phyloP scores from a whole-genome alignment of 2,888 invertebrate genomes.

The Pseudoips prasinana region DNA sequence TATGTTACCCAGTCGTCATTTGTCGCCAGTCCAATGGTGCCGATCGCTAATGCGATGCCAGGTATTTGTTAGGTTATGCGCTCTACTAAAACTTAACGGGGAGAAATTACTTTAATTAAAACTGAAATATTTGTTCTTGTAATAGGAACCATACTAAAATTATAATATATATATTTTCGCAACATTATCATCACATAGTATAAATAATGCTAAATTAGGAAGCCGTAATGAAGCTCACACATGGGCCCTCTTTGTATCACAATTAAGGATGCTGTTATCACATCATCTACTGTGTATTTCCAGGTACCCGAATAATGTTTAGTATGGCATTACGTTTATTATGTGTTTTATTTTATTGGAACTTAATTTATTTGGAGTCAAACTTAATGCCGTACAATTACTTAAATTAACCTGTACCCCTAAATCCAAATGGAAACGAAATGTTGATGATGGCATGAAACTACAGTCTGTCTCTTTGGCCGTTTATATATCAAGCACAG shows the following conservation, averaged over 20 bases:
- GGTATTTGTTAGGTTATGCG: conserved; percentile 73
- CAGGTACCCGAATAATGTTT: conserved; percentile 68
- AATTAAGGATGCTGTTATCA: conserved; percentile 60
- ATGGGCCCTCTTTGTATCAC: conserved; percentile 49
- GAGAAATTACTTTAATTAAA: not conserved
- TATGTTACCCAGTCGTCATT: conserved; percentile 59
- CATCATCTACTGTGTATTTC: conserved; percentile 72
- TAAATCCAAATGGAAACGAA: conserved; percentile 46
- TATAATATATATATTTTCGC: not conserved
- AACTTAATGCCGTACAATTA: conserved; percentile 53
- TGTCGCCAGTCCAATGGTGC: conserved; percentile 49
- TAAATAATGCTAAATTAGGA: conserved; percentile 33
- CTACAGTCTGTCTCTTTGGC: too few species aligned
- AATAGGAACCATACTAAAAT: not conserved
- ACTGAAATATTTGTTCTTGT: too few species aligned
- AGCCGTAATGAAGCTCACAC: conserved; percentile 46
- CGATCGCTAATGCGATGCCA: conserved; percentile 53
- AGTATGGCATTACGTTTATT: conserved; percentile 57
- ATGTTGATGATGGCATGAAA: conserved; percentile 45
- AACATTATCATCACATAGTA: too few species aligned
- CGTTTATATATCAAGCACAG: too few species aligned
- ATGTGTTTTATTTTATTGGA: not conserved
- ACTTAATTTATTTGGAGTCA: conserved; percentile 12
- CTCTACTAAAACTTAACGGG: conserved; percentile 13
- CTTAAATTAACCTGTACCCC: conserved; percentile 47